Conservation (phyloP, 2,888 invertebrate genomes). For the Pristionchus entomophagus region DNA sequence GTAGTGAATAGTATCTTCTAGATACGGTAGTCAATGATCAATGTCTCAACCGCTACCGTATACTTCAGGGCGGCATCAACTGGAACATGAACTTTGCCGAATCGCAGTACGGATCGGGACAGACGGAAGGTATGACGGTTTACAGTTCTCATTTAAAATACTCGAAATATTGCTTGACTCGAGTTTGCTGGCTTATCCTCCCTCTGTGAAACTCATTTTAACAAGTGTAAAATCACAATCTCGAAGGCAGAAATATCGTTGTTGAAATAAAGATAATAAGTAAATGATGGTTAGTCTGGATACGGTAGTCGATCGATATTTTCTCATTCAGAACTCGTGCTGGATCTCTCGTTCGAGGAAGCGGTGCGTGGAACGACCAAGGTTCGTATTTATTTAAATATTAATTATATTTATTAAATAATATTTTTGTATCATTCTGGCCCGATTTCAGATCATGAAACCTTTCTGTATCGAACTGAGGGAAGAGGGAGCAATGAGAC, state of each 20-base stretch:
- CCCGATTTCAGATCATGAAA: background rate
- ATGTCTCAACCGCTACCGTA: no score
- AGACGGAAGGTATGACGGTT: slow-evolving; percentile 51
- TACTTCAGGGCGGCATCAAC: slow-evolving; percentile 80
- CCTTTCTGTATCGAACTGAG: background rate
- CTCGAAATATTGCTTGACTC: no score
- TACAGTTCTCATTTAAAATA: background rate
- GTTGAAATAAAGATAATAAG: background rate
- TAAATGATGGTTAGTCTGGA: background rate
- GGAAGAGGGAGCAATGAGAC: background rate
- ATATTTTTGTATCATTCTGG: background rate
- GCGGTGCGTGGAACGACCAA: slow-evolving; percentile 86
- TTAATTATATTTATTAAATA: background rate
- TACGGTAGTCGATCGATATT: background rate
- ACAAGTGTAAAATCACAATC: no score
- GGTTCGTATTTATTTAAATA: background rate
- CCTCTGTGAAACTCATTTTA: no score
- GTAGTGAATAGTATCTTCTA: no score
- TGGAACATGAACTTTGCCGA: slow-evolving; percentile 70
- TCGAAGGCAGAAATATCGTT: no score
- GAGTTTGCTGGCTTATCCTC: no score
- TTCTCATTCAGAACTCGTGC: slow-evolving; percentile 77
- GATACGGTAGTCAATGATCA: no score
- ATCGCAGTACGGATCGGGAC: slow-evolving; percentile 65
- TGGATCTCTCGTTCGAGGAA: slow-evolving; percentile 89